Evolutionary conservation across 2,888 invertebrate species (phyloP).

Genomic region (Megamerina dolium): DNA sequence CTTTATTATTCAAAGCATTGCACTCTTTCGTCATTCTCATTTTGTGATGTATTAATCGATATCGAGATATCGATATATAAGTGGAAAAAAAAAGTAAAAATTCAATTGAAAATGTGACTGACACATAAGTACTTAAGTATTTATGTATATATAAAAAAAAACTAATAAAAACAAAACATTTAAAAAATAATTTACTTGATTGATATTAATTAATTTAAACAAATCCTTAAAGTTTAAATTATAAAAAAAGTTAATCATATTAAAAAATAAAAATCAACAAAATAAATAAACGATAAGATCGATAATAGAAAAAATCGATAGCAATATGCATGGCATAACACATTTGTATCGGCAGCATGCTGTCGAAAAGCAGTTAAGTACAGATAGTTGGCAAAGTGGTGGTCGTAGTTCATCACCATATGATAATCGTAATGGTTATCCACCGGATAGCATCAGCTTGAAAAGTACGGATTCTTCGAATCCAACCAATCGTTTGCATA

Average conservation of each 20-base stretch:
- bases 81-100: too few relatives aligned
- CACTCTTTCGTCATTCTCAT: too few relatives aligned
- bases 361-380: conserved; percentile 50
- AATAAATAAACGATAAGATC: conserved; percentile 19
- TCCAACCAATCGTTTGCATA: conserved; percentile 30
- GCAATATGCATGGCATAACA: conserved; percentile 47
- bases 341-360: conserved; percentile 50
- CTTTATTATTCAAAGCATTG: too few relatives aligned
- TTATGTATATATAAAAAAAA: too few relatives aligned
- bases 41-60: too few relatives aligned
- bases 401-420: conserved; percentile 24
- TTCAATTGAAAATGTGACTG: too few relatives aligned
- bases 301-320: conserved; percentile 9
- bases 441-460: conserved; percentile 19
- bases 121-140: too few relatives aligned
- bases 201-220: background rate
- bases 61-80: too few relatives aligned
- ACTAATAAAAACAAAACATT: too few relatives aligned
- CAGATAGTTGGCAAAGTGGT: conserved; percentile 49
- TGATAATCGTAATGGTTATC: conserved; percentile 26
- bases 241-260: conserved; percentile 4
- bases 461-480: conserved; percentile 23
- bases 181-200: too few relatives aligned
- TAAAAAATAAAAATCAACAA: conserved; percentile 5
- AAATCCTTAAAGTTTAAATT: background rate